phyloP scores from a whole-genome alignment of 2,888 invertebrate genomes.

The Pammene fasciana region DNA sequence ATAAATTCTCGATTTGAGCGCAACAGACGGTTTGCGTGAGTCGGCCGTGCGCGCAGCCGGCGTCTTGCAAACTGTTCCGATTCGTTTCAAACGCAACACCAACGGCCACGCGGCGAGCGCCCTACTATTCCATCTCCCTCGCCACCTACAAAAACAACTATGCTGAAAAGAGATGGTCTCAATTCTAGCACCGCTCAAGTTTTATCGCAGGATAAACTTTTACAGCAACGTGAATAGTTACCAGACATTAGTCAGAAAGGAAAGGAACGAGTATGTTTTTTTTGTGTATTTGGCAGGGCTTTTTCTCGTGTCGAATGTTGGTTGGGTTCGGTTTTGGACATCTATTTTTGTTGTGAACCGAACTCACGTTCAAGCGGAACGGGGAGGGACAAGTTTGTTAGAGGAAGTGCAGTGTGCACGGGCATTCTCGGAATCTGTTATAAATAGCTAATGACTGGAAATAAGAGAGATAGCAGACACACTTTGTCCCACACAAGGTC shows the following conservation, averaged over 20 bases:
- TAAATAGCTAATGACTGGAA: slow-evolving; percentile 53
- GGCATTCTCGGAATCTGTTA: slow-evolving; percentile 61
- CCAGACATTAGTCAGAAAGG: slow-evolving; percentile 73
- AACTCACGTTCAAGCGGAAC: slow-evolving; percentile 58
- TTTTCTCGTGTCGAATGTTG: slow-evolving; percentile 66
- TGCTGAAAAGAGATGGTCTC: slow-evolving; percentile 64
- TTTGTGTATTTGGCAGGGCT: slow-evolving; percentile 77
- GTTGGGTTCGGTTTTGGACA: slow-evolving; percentile 60
- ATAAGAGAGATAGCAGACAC: slow-evolving; percentile 43
- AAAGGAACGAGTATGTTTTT: slow-evolving; percentile 73
- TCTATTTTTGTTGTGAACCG: slow-evolving; percentile 68
- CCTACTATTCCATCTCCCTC: slow-evolving; percentile 78
- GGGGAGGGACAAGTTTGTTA: slow-evolving; percentile 53
- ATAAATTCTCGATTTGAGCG: slow-evolving; percentile 74
- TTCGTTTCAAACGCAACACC: slow-evolving; percentile 74
- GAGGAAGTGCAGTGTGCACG: slow-evolving; percentile 60
- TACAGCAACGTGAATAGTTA: slow-evolving; percentile 77
- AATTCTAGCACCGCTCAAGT: slow-evolving; percentile 62
- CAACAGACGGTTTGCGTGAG: slow-evolving; percentile 72
- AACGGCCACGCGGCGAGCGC: slow-evolving; percentile 77
- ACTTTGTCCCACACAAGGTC: slow-evolving; percentile 54
- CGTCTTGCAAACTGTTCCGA: slow-evolving; percentile 81
- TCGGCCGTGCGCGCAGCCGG: slow-evolving; percentile 79
- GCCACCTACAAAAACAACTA: slow-evolving; percentile 54
- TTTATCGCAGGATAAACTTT: slow-evolving; percentile 80